Evolutionary conservation across 2,113 vertebrate genomes (phyloP).

Genomic region (Pitta sordida): DNA sequence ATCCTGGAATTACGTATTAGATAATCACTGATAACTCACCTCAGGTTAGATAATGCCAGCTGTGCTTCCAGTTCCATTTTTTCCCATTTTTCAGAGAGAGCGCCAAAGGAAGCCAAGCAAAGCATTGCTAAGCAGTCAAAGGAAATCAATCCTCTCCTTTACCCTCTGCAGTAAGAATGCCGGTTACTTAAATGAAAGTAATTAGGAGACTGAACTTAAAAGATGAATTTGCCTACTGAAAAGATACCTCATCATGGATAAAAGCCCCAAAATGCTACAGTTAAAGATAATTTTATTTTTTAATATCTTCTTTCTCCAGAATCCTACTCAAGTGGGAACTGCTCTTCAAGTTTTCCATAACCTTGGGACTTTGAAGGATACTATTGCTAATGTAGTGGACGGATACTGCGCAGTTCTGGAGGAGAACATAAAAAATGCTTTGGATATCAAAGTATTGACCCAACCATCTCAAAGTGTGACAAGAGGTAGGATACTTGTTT

Average conservation of each 20-base stretch:
- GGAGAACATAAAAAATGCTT: constrained; percentile 84
- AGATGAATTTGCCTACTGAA: not conserved
- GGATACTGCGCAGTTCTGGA: constrained; percentile 83
- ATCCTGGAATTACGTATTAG: not conserved
- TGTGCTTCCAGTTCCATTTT: not conserved
- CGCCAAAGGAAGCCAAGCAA: not conserved
- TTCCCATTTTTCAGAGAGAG: not conserved
- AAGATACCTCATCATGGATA: not conserved
- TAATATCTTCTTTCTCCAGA: constrained; percentile 68
- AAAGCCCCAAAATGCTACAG: not conserved
- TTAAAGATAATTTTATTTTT: not conserved
- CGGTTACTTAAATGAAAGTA: not conserved
- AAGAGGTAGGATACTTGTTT: constrained; percentile 77
- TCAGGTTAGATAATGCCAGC: not conserved
- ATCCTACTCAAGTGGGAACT: constrained; percentile 94
- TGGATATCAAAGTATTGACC: constrained; percentile 92
- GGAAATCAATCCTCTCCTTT: not conserved
- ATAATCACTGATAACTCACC: not conserved
- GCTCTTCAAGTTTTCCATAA: constrained; percentile 97
- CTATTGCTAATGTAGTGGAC: constrained; percentile 83
- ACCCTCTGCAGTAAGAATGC: not conserved
- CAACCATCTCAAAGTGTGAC: constrained; percentile 79
- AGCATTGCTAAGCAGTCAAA: not conserved
- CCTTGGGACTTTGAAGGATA: constrained; percentile 87
- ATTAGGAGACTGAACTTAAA: not conserved